phyloP scores from a whole-genome alignment of 92 coral and sea anemone genomes.

The Epizoanthus rinbou region DNA sequence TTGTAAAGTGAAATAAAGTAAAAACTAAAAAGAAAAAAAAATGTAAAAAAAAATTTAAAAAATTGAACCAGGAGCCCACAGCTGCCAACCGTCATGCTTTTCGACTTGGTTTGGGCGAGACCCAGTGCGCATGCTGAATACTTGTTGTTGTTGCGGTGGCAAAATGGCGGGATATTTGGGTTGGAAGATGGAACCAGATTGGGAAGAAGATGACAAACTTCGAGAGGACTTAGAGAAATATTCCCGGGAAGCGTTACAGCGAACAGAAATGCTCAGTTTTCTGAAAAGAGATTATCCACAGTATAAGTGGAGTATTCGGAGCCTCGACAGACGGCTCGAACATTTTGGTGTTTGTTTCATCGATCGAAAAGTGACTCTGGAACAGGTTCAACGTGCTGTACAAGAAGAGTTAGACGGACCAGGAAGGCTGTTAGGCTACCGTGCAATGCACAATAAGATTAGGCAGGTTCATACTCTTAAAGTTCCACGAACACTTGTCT shows the following conservation, averaged over 20 bases:
- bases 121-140: no score
- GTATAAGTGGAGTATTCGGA: slow-evolving; percentile 22
- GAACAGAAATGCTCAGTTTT: slow-evolving; percentile 32
- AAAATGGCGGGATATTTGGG: slow-evolving; percentile 22
- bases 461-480: slow-evolving; percentile 25
- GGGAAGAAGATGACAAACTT: slow-evolving; percentile 16
- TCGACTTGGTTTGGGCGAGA: no score
- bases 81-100: no score
- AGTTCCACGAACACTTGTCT: slow-evolving; percentile 29
- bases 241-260: slow-evolving; percentile 15
- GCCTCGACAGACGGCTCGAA: background rate
- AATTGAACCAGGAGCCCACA: no score
- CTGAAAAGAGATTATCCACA: slow-evolving; percentile 23
- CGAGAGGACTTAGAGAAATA: slow-evolving; percentile 2
- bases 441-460: slow-evolving; percentile 22
- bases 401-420: slow-evolving; percentile 33
- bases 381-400: slow-evolving; percentile 22
- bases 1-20: no score
- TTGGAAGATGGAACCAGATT: background rate
- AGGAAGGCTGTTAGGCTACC: slow-evolving; percentile 13
- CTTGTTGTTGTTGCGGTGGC: no score
- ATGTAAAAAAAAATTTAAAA: no score
- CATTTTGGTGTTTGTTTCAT: background rate
- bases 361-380: slow-evolving; percentile 10
- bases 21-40: no score